Percentiles rank a stretch among this genome's conserved stretches.
phyloP scores from a whole-genome alignment of 1,140 invertebrate species.

The Sycophila sp. region DNA sequence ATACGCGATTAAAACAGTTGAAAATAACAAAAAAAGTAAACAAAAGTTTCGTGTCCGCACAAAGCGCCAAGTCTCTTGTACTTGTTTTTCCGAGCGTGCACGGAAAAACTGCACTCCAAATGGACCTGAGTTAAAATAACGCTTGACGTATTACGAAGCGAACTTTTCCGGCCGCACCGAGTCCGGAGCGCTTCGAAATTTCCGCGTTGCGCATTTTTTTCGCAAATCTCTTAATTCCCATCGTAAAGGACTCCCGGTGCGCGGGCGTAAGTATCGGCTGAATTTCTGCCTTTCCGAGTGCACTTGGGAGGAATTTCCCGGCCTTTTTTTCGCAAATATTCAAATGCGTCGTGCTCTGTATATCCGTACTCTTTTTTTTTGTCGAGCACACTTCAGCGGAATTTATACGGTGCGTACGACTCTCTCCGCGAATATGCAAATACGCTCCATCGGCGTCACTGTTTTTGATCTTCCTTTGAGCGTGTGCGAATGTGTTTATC shows the following conservation, averaged over 20 bases:
- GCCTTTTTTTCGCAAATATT: not conserved
- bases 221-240: not conserved
- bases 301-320: not conserved
- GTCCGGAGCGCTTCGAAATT: no score
- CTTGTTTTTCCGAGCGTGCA: no score
- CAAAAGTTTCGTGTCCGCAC: no score
- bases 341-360: not conserved
- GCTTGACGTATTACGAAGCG: no score
- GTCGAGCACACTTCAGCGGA: slow-evolving; percentile 23
- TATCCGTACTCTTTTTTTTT: slow-evolving; percentile 27
- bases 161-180: no score
- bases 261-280: not conserved
- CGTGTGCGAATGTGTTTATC: no score
- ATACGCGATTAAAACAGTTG: no score
- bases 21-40: no score
- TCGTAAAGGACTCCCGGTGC: not conserved
- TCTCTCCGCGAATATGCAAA: slow-evolving; percentile 28
- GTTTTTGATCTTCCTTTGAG: slow-evolving; percentile 19
- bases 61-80: no score
- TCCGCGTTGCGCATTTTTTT: no score
- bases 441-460: slow-evolving; percentile 7
- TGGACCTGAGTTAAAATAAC: no score
- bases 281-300: not conserved
- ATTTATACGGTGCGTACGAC: not conserved
- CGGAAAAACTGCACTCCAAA: no score